Percentiles rank a stretch among this genome's conserved stretches.
These are phyloP conservation scores for Antheraea pernyi DNA, from an alignment of 1,140 invertebrate species.

Conservation along the genomic window DNA sequence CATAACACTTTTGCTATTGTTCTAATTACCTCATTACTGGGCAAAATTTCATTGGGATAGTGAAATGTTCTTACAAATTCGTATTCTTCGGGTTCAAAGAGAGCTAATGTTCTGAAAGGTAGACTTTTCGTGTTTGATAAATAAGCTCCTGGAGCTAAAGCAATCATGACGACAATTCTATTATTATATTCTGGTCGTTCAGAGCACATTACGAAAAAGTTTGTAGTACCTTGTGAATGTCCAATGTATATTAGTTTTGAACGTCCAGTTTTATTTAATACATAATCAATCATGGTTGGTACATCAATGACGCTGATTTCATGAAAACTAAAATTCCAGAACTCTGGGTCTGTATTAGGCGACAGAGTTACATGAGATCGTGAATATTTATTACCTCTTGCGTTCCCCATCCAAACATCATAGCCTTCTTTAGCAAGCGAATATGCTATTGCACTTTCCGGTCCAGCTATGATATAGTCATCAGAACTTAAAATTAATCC, in stretches of 20 bases:
- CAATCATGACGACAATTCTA: constrained; percentile 72
- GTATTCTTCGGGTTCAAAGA: background rate
- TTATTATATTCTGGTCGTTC: constrained; percentile 81
- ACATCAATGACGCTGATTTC: constrained; percentile 47
- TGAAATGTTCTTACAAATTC: no score
- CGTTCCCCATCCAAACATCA: no score
- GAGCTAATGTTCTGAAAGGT: constrained; percentile 41
- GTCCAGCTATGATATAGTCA: no score
- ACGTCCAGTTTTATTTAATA: constrained; percentile 78
- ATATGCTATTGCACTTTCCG: no score
- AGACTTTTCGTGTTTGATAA: constrained; percentile 77
- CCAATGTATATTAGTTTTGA: constrained; percentile 25
- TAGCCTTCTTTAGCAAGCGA: no score
- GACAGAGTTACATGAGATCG: constrained; percentile 48
- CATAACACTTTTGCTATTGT: no score
- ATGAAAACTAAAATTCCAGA: constrained; percentile 78
- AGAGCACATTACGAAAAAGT: constrained; percentile 80
- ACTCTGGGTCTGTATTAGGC: constrained; percentile 63
- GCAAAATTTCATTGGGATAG: no score
- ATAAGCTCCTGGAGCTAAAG: constrained; percentile 80
- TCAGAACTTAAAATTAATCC: constrained; percentile 77
- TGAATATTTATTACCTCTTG: no score
- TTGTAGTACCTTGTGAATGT: constrained; percentile 38
- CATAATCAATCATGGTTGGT: constrained; percentile 51
- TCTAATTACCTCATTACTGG: no score